These are phyloP conservation scores for Vanacampus margaritifer DNA, from an alignment of 2,113 vertebrate genomes.

Conservation along the genomic window DNA sequence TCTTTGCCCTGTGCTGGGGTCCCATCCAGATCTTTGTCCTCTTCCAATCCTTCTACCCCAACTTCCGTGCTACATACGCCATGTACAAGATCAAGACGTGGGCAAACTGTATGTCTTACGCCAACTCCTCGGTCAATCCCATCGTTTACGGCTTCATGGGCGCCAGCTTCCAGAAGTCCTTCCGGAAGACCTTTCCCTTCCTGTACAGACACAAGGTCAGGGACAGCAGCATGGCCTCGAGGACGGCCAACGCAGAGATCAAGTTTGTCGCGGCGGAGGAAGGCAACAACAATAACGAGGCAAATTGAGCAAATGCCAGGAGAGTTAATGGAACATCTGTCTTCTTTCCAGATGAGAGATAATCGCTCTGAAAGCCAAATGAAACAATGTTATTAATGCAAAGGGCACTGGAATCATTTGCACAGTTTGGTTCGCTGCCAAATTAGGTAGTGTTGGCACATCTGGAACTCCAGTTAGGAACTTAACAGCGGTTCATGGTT, in stretches of 20 bases:
- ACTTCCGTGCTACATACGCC: conserved; percentile 70
- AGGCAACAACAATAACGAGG: conserved; percentile 48
- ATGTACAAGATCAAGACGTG: conserved; percentile 82
- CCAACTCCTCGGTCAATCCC: conserved; percentile 80
- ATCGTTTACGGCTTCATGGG: conserved; percentile 80
- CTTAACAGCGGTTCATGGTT: background rate
- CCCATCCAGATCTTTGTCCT: conserved; percentile 83
- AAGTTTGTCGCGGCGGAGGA: conserved; percentile 79
- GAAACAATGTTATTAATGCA: background rate
- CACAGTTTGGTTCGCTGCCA: background rate
- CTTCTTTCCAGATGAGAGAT: conserved; percentile 7
- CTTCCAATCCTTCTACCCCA: conserved; percentile 76
- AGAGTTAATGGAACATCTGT: background rate
- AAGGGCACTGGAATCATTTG: conserved; percentile 1
- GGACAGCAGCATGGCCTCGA: conserved; percentile 74
- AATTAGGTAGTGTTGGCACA: background rate
- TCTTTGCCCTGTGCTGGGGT: conserved; percentile 85
- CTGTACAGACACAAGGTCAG: conserved; percentile 77
- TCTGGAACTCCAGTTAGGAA: background rate
- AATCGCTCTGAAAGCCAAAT: background rate
- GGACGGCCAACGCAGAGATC: conserved; percentile 80
- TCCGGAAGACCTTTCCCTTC: conserved; percentile 80
- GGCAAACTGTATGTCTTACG: conserved; percentile 83
- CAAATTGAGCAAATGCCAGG: background rate
- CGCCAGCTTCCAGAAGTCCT: conserved; percentile 81